A percentile compares a stretch with the other conserved stretches of the same genome.
These are phyloP conservation scores for Athene cunicularia DNA, from an alignment of 2,113 vertebrate species.

Conservation along the genomic window DNA sequence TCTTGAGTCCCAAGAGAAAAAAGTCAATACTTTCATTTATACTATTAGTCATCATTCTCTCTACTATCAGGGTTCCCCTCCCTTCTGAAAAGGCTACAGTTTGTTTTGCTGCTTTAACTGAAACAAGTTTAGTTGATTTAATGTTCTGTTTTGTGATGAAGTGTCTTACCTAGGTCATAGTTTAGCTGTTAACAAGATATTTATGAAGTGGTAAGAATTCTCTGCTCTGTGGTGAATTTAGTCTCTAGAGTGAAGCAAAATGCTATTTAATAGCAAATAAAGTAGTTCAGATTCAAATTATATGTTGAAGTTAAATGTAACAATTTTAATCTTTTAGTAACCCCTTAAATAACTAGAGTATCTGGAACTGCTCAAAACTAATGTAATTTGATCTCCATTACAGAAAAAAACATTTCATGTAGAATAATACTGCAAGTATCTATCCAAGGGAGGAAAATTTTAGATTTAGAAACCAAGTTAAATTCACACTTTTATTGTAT, in stretches of 20 bases:
- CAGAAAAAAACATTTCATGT: background rate
- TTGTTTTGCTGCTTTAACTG: slow-evolving; percentile 23
- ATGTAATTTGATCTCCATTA: background rate
- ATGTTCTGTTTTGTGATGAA: slow-evolving; percentile 17
- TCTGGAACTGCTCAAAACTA: slow-evolving; percentile 17
- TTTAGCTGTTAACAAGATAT: slow-evolving; percentile 24
- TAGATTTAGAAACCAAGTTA: background rate
- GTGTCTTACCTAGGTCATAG: slow-evolving; percentile 25
- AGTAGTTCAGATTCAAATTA: slow-evolving; percentile 20
- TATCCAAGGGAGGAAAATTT: background rate
- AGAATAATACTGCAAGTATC: background rate
- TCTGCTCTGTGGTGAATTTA: background rate
- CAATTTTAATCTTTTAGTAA: slow-evolving; percentile 27
- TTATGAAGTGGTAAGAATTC: slow-evolving; percentile 54
- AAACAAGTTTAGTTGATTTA: slow-evolving; percentile 17
- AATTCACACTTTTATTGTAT: background rate
- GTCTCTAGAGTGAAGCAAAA: slow-evolving; percentile 12
- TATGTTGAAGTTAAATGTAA: slow-evolving; percentile 20
- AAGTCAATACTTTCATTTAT: background rate
- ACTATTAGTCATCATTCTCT: background rate
- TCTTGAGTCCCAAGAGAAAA: background rate
- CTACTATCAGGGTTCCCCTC: background rate
- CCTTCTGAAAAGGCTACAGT: background rate
- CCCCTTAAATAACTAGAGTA: background rate
- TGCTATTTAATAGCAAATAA: slow-evolving; percentile 15